Evolutionary conservation across 1,140 invertebrate species (phyloP), one percentile per base, ranked within the genome.

Genomic region (Psix sp.): DNA sequence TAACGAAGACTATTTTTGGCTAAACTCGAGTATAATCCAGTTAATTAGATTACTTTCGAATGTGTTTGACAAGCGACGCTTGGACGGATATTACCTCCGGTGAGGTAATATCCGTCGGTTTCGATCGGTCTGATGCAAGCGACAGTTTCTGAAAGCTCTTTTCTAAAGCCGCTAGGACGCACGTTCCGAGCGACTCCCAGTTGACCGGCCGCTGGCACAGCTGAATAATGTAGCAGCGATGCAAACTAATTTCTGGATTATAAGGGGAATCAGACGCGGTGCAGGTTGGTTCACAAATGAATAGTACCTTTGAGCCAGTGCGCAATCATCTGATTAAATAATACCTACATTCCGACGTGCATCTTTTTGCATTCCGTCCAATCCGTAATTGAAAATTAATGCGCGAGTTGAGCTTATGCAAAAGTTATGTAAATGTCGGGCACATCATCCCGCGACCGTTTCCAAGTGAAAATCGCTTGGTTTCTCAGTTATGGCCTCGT

Each of bases 21-120:
- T 49, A 11, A n/a, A 6, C 31, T 45, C 18, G 29, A 29, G 13
- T 43, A 13, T 11, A 60, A 63, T 51, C 16, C 46, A 46, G 60
- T 52, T 65, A 65, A 65, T 65, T 65, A 54, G 60, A 54, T 65
- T 65, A 65, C 31, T 39, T 54, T 65, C 15, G 35, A 54, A 65
- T 54, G 49, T 39, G 49, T 65, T 54, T 67, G 63, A 67, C 52
- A 57, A 48, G 33, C 21, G 7, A 3, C 18, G 13, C 17, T 51
- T n/a, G n/a, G n/a, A n/a, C n/a, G n/a, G n/a, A n/a, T n/a, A n/a
- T n/a, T n/a, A n/a, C n/a, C 26, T 45, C 31, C 40, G 31, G 43
- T 20, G 16, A 29, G 21, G 20, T 51, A 59, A 68, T 52, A 68
- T 24, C 65, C 45, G 29, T 31, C 35, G 51, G 40, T 45, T 54